These are phyloP conservation scores for Phylloscopus trochiloides DNA, from an alignment of 2,113 vertebrate genomes.

Conservation along the genomic window DNA sequence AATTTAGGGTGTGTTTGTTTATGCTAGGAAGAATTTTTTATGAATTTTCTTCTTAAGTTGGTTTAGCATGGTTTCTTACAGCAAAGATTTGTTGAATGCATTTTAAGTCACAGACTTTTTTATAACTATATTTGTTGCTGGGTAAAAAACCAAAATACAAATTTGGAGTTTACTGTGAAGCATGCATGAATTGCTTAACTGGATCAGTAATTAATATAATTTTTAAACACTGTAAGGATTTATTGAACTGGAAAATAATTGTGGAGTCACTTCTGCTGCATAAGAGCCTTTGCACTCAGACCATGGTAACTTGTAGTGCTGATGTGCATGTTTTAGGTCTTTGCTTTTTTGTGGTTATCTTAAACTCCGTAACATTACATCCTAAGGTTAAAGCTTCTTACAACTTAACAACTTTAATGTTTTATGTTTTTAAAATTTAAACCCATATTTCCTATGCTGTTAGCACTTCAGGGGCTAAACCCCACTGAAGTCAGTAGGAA, in stretches of 20 bases:
- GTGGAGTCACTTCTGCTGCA: neutral
- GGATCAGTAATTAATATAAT: neutral
- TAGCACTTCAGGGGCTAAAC: neutral
- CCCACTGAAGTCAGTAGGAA: neutral
- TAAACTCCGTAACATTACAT: neutral
- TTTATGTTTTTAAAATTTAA: neutral
- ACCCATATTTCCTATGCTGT: neutral
- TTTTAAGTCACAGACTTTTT: neutral
- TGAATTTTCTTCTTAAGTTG: neutral
- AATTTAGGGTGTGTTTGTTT: neutral
- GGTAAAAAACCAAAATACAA: neutral
- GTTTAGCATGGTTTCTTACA: neutral
- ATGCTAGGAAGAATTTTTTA: neutral
- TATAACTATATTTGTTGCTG: neutral
- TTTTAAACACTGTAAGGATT: neutral
- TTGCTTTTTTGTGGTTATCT: neutral
- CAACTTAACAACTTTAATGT: neutral
- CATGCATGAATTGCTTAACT: neutral
- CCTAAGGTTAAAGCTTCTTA: neutral
- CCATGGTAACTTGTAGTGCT: neutral
- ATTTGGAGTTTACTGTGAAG: neutral
- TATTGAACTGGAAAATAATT: neutral
- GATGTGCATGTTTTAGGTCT: neutral
- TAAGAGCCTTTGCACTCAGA: neutral
- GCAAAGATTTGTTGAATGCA: neutral